These are phyloP conservation scores for Psylliodes chrysocephalus DNA, from an alignment of 2,888 invertebrate species.

Conservation along the genomic window DNA sequence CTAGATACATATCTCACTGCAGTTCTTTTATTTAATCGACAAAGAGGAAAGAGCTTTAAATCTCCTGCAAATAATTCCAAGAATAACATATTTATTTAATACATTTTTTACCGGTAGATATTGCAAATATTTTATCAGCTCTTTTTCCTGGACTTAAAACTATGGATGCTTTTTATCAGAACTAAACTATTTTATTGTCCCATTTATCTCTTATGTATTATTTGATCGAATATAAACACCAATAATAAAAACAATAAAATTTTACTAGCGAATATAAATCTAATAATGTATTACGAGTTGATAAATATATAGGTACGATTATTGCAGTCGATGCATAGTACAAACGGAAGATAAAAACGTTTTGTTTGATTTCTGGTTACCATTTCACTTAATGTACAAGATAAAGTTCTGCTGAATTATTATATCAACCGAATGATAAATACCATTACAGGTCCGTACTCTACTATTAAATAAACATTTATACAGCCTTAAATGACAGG, in stretches of 20 bases:
- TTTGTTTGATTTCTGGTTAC: slow-evolving; percentile 2
- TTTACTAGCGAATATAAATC: background rate
- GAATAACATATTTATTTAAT: no score
- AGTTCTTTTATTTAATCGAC: no score
- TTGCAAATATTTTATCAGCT: no score
- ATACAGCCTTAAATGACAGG: no score
- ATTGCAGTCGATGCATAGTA: background rate
- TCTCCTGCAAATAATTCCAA: no score
- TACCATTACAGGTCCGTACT: background rate
- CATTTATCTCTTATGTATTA: background rate
- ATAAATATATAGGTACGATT: background rate
- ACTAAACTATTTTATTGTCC: no score
- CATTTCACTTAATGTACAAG: background rate
- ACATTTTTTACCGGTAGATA: no score
- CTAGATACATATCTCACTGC: no score
- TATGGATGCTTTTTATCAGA: no score
- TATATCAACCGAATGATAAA: background rate
- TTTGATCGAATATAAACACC: background rate
- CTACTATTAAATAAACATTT: no score
- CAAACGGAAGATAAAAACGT: slow-evolving; percentile 9
- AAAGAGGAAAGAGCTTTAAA: no score
- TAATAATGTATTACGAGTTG: background rate
- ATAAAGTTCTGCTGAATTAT: slow-evolving; percentile 10
- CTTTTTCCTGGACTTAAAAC: no score
- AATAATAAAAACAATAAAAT: background rate